Conservation (phyloP, 2,888 invertebrate species). For the Spodoptera littoralis region DNA sequence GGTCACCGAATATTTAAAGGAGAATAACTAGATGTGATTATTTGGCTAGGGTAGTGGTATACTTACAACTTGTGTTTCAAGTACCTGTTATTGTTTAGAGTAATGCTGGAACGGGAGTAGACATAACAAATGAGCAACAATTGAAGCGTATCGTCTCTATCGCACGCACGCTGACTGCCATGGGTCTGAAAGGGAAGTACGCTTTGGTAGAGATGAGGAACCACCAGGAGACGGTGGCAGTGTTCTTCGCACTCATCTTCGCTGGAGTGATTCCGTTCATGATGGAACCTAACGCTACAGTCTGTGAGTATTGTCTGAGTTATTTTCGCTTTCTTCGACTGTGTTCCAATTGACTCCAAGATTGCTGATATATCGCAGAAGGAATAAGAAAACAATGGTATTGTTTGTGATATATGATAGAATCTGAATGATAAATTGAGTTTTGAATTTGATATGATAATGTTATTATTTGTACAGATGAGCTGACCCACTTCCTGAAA, state of each 20-base stretch:
- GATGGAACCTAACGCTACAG: constrained; percentile 64
- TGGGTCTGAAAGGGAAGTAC: constrained; percentile 50
- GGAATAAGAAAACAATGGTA: no score
- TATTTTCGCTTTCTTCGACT: no score
- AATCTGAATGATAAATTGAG: no score
- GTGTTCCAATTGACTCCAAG: no score
- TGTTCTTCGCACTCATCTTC: constrained; percentile 64
- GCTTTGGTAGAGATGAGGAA: constrained; percentile 63
- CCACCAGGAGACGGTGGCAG: constrained; percentile 56
- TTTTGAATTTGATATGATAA: not conserved
- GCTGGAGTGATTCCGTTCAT: constrained; percentile 62
- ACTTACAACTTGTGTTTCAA: no score
- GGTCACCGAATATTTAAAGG: no score
- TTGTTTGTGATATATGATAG: no score
- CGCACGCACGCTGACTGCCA: constrained; percentile 57
- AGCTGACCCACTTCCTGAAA: constrained; percentile 63
- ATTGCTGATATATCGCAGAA: no score
- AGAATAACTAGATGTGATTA: no score
- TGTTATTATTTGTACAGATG: constrained; percentile 57
- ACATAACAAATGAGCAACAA: constrained; percentile 56
- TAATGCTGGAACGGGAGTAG: constrained; percentile 58
- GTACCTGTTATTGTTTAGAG: constrained; percentile 22
- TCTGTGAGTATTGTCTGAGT: constrained; percentile 54
- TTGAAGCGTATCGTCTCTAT: constrained; percentile 56
- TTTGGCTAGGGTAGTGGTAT: no score